Conservation (phyloP, 2,113 vertebrate species). For the Lepidothrix coronata region DNA sequence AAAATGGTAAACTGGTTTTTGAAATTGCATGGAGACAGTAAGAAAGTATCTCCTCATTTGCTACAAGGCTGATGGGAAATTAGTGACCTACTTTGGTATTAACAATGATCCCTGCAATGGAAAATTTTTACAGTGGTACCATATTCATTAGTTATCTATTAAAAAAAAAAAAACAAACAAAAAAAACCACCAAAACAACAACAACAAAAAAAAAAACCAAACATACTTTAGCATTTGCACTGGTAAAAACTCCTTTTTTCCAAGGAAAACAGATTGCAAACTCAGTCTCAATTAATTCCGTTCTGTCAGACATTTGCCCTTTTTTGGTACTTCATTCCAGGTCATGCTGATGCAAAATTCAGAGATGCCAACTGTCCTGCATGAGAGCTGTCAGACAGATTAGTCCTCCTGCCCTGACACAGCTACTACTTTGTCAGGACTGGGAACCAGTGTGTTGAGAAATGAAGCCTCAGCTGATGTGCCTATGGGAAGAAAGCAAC, state of each 20-base stretch:
- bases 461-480: background rate
- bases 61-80: background rate
- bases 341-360: conserved; percentile 69
- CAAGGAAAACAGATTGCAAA: conserved; percentile 63
- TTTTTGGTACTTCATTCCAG: conserved; percentile 58
- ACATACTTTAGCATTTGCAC: background rate
- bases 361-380: conserved; percentile 68
- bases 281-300: conserved; percentile 64
- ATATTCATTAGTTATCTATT: background rate
- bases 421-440: conserved; percentile 27
- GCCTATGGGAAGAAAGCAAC: background rate
- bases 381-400: conserved; percentile 66
- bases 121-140: background rate
- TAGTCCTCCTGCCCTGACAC: conserved; percentile 11
- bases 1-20: background rate
- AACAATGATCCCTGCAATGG: background rate
- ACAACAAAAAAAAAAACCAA: background rate
- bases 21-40: background rate
- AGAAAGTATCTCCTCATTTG: background rate
- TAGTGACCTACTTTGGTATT: background rate
- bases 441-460: conserved; percentile 12
- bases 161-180: background rate
- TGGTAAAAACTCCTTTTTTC: background rate
- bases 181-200: no score
- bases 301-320: conserved; percentile 52